Evolutionary conservation across 2,113 vertebrate genomes (phyloP).

Genomic region (Pelecanus crispus): DNA sequence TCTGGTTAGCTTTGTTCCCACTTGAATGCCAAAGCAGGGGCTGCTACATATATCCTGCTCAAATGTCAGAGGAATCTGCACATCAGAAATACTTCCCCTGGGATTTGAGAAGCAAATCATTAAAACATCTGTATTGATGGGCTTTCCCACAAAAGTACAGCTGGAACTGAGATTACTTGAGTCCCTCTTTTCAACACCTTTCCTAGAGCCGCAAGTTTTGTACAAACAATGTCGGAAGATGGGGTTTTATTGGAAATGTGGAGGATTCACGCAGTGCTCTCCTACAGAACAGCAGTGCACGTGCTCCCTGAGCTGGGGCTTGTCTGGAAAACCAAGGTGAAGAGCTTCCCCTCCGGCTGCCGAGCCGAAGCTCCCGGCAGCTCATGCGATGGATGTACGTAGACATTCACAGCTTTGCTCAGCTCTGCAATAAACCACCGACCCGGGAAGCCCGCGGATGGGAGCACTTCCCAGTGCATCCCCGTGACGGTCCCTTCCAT

Average conservation of each 20-base stretch:
- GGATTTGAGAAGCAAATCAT: not conserved
- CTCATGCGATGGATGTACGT: not conserved
- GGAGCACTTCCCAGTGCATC: not conserved
- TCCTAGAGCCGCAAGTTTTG: not conserved
- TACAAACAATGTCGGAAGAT: accelerated
- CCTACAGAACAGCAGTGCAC: accelerated
- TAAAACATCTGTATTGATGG: not conserved
- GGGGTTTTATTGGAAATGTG: not conserved
- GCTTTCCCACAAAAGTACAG: not conserved
- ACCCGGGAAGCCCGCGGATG: not conserved
- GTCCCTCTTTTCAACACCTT: not conserved
- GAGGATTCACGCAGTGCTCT: not conserved
- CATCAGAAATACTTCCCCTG: not conserved
- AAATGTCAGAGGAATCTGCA: not conserved
- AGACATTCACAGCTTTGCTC: not conserved
- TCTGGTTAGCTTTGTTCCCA: not conserved
- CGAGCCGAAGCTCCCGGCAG: not conserved
- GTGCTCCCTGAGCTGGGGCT: not conserved
- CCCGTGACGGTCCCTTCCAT: not conserved
- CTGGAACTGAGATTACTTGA: not conserved
- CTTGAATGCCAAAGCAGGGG: not conserved
- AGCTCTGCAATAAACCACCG: not conserved
- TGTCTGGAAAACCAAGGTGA: not conserved
- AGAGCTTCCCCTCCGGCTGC: not conserved
- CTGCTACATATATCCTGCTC: not conserved